A percentile compares a stretch with the other conserved stretches of the same genome.
These are phyloP conservation scores for Drosophila cognata DNA, from an alignment of 2,888 invertebrate genomes.

Conservation along the genomic window DNA sequence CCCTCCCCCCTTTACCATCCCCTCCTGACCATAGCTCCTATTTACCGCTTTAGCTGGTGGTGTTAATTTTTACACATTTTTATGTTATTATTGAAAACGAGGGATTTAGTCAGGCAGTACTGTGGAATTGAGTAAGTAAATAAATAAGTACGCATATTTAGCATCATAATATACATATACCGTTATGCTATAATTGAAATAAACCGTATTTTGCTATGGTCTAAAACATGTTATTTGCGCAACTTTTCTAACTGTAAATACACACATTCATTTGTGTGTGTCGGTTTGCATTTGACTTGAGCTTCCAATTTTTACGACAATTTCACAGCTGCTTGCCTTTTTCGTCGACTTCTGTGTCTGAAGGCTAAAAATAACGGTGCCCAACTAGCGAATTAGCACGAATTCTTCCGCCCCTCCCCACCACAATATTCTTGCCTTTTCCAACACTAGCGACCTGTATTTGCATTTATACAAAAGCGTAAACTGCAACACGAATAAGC, in stretches of 20 bases:
- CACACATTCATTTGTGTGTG: neutral
- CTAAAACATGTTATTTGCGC: conserved; percentile 45
- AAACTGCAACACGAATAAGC: conserved; percentile 39
- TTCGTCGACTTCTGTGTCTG: conserved; percentile 27
- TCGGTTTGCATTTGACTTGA: conserved; percentile 25
- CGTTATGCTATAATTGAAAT: conserved; percentile 30
- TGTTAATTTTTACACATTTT: conserved; percentile 36
- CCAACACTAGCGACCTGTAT: conserved; percentile 44
- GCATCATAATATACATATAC: conserved; percentile 26
- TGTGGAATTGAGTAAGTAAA: conserved; percentile 24
- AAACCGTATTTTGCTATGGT: conserved; percentile 21
- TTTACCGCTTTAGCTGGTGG: neutral
- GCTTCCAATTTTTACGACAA: conserved; percentile 55
- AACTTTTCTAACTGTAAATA: conserved; percentile 45
- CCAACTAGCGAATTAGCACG: conserved; percentile 50
- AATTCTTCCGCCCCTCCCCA: conserved; percentile 12
- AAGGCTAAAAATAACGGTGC: conserved; percentile 32
- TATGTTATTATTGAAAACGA: conserved; percentile 22
- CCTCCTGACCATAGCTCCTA: too few species aligned
- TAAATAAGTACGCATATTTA: conserved; percentile 19
- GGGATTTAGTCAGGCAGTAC: conserved; percentile 44
- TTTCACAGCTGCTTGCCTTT: conserved; percentile 52
- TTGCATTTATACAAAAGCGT: conserved; percentile 58
- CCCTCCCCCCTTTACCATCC: neutral
- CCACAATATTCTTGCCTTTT: neutral